A percentile compares a stretch with the other conserved stretches of the same genome.
Conservation (phyloP, 2,797 vertebrate genomes). For the Rhinatrema bivittatum region DNA sequence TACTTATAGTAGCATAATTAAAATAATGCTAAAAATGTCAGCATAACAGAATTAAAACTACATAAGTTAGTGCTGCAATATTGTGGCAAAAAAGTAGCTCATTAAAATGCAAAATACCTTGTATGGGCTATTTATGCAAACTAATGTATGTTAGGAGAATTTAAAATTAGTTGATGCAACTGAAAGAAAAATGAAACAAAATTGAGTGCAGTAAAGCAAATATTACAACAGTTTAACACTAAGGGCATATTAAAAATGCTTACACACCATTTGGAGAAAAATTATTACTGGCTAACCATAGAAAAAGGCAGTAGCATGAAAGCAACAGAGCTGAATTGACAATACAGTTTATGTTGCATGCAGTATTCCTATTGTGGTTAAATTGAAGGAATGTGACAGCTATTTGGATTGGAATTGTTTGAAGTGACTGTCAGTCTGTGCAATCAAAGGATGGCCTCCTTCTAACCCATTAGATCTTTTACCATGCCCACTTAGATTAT, state of each 20-base stretch:
- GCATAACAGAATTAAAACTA: slow-evolving; percentile 34
- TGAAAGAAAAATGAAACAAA: slow-evolving; percentile 13
- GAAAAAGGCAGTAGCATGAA: slow-evolving; percentile 22
- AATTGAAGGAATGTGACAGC: slow-evolving; percentile 69
- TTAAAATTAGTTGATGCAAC: slow-evolving; percentile 41
- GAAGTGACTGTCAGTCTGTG: slow-evolving; percentile 66
- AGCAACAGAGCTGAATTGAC: slow-evolving; percentile 51
- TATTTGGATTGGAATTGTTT: slow-evolving; percentile 54
- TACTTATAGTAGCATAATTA: slow-evolving; percentile 39
- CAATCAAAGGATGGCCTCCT: slow-evolving; percentile 63
- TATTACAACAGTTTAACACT: slow-evolving; percentile 39
- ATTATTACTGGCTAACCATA: slow-evolving; percentile 42
- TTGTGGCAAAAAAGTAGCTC: slow-evolving; percentile 29
- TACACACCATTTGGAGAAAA: slow-evolving; percentile 75
- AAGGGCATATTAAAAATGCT: slow-evolving; percentile 46
- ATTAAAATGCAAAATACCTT: slow-evolving; percentile 42
- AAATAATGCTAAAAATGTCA: slow-evolving; percentile 40
- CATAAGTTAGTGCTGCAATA: slow-evolving; percentile 32
- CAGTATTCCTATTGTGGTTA: slow-evolving; percentile 70
- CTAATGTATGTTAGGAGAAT: slow-evolving; percentile 40
- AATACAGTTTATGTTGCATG: slow-evolving; percentile 45
- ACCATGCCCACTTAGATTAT: slow-evolving; percentile 56
- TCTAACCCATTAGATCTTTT: slow-evolving; percentile 71
- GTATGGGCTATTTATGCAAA: slow-evolving; percentile 34
- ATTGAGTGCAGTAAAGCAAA: slow-evolving; percentile 31